Base-by-base conservation (phyloP, 2,888 invertebrate species). In the Drosophila infuscata region DNA sequence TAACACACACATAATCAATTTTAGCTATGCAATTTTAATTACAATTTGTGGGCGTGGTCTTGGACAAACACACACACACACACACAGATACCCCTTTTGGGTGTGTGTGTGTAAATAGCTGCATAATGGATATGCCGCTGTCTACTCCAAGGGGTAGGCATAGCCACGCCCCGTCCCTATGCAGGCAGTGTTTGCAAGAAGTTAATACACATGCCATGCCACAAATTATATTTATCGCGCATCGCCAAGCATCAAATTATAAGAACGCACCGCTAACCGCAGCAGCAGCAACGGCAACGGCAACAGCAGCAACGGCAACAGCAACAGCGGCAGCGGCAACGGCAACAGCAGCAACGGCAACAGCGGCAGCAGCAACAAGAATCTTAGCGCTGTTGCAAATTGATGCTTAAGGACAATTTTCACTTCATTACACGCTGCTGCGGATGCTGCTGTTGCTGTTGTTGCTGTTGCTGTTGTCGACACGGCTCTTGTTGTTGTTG, bases 361-460 rank as follows among this genome's bases (percentile, higher is more conserved):
- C 32, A 25, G 20, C 20, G 20, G 48, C 20, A 53, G 54, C 32
- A 62, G 52, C 61, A 61, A 46, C 66, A 52, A 49, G 61, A 59
- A 41, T 29, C 49, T 33, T 41, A 12, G 38, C 49, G 74, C 78
- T 65, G 80, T 75, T 79, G 85, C 79, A 89, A 92, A 91, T 91
- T 92, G 89, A 91, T 83, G 91, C 92, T 92, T 90, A 88, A 91
- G 91, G 91, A 91, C 90, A 91, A 91, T 91, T 91, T 91, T 89
- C 92, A 91, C 91, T 91, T 91, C 91, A 92, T 91, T 92, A 91
- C 88, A 76, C 82, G 85, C 74, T 64, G 54, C 43, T 72, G 59
- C 49, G 38, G 52, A 20, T 36, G 52, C 49, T 36, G 62, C 7
- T 25, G 20, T 25, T 20, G 20, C 11, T 11, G 20, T 25, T 20